These are phyloP conservation scores for Lytechinus pictus DNA, from an alignment of 35 echinoderm and acorn worm genomes.

Conservation along the genomic window DNA sequence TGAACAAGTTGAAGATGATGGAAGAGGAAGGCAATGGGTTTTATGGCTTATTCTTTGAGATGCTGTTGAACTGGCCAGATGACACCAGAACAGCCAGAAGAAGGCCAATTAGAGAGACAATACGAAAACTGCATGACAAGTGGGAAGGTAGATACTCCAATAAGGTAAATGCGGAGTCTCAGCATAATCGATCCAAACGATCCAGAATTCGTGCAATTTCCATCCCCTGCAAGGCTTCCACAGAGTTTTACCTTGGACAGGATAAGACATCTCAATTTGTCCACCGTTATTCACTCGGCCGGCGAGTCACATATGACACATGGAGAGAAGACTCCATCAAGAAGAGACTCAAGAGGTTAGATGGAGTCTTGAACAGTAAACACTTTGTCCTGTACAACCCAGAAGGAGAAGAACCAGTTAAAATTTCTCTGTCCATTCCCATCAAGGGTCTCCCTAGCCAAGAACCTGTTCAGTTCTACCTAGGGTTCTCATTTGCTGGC, in stretches of 20 bases:
- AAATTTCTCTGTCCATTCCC: constrained; percentile 45
- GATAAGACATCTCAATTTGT: background rate
- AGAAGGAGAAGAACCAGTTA: constrained; percentile 19
- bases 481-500: constrained; percentile 69
- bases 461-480: constrained; percentile 58
- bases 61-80: constrained; percentile 45
- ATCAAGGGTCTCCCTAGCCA: constrained; percentile 38
- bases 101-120: background rate
- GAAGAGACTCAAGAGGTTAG: constrained; percentile 15
- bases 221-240: background rate
- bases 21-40: background rate
- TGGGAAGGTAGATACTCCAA: constrained; percentile 22
- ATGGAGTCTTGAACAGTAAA: constrained; percentile 18
- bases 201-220: background rate
- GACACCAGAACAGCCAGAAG: background rate
- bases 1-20: background rate
- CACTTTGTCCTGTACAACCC: background rate
- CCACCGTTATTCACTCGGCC: too few relatives aligned
- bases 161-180: background rate
- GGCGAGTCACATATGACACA: background rate
- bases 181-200: background rate
- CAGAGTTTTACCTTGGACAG: constrained; percentile 27
- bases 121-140: background rate
- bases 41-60: constrained; percentile 49
- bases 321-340: background rate